Conservation (phyloP, 2,888 invertebrate species). For the Leucophenga montana region DNA sequence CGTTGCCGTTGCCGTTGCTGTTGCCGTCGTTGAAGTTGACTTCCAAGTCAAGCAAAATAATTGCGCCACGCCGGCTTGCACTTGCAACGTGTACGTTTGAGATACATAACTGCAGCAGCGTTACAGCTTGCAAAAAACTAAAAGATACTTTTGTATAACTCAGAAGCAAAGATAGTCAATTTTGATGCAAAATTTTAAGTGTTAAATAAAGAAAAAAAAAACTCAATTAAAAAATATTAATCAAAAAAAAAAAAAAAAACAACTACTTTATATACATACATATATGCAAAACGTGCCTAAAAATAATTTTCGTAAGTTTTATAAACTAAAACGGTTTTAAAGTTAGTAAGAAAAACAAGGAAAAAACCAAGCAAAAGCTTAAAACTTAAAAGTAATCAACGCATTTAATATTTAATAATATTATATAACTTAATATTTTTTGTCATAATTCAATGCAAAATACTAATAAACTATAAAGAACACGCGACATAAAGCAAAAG, state of each 20-base stretch:
- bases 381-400: constrained; percentile 17
- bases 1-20: too few relatives aligned
- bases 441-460: background rate
- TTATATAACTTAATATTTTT: background rate
- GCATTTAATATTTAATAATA: constrained; percentile 25
- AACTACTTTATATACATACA: constrained; percentile 16
- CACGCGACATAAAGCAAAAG: background rate
- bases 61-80: constrained; percentile 33
- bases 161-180: constrained; percentile 1
- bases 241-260: constrained; percentile 26
- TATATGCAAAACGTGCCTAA: constrained; percentile 45
- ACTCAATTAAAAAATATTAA: constrained; percentile 56
- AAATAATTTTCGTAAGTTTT: constrained; percentile 41
- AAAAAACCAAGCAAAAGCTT: constrained; percentile 46
- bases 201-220: constrained; percentile 27
- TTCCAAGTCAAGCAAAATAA: too few relatives aligned
- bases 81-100: constrained; percentile 30
- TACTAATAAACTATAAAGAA: background rate
- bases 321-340: constrained; percentile 5
- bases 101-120: constrained; percentile 25
- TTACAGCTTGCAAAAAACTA: too few relatives aligned
- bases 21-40: constrained; percentile 16
- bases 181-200: constrained; percentile 34
- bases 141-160: too few relatives aligned
- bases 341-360: constrained; percentile 21